phyloP scores from a whole-genome alignment of 1,140 invertebrate genomes.

The Musca domestica region DNA sequence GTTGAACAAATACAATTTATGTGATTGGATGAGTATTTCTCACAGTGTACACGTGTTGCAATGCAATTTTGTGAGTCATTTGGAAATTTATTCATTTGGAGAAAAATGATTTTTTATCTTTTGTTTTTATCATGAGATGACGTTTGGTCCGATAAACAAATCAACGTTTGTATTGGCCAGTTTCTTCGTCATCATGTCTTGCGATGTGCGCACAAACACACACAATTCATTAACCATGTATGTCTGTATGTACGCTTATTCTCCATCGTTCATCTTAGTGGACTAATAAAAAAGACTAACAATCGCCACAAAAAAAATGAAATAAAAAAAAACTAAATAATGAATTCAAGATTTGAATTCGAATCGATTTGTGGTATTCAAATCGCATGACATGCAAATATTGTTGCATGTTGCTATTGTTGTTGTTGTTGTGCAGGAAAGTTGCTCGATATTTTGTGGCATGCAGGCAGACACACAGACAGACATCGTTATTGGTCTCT shows the following conservation, averaged over 20 bases:
- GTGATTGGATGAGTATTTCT: too few relatives aligned
- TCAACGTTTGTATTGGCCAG: background rate
- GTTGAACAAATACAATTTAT: too few relatives aligned
- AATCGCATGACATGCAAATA: conserved; percentile 9
- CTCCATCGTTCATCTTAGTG: background rate
- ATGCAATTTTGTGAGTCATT: conserved; percentile 1
- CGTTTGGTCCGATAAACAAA: conserved; percentile 16
- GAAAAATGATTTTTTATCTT: conserved; percentile 9
- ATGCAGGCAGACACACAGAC: too few relatives aligned
- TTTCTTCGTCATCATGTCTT: background rate
- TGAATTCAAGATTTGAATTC: too few relatives aligned
- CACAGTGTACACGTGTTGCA: too few relatives aligned
- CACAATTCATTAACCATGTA: conserved; percentile 18
- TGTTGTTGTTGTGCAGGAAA: background rate
- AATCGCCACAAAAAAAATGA: background rate
- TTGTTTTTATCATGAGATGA: conserved; percentile 11
- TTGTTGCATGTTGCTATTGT: background rate
- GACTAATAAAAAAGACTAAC: too few relatives aligned
- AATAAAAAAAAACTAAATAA: background rate
- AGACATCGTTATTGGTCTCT: too few relatives aligned
- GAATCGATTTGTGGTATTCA: too few relatives aligned
- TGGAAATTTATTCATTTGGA: conserved; percentile 8
- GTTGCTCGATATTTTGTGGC: too few relatives aligned
- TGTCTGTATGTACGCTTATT: background rate
- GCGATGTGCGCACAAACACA: background rate